Evolutionary conservation across 2,888 invertebrate species (phyloP), one percentile per base, ranked within the genome.

Genomic region (Dendrolimus pini): DNA sequence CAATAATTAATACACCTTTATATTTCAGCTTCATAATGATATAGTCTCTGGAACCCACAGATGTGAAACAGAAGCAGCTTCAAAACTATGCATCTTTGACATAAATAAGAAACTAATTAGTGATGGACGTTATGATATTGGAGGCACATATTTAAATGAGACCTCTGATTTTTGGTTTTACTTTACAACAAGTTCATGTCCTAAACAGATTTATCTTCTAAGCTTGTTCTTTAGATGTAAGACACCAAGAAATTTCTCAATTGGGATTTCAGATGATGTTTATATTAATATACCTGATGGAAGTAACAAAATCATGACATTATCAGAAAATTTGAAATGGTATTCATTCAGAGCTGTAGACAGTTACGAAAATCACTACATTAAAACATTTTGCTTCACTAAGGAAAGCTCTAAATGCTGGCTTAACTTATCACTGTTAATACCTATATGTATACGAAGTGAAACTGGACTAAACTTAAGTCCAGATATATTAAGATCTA

Each of bases 131-230:
- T 84, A 77, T 64, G 81, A 85, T 55, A 84, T 90, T 42, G 89
- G 89, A 42, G 89, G 88, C 41, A 82, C 83, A 42, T 83, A 82
- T 58, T 66, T 66, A 1, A 68, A 68, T 1, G 59, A 66, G 1
- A 69, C 71, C 7, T 67, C 85, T 9, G 85, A 88, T 6, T 66
- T 86, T 12, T 89, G 87, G 87, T 90, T 90, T 61, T 85, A 77
- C 58, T 82, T 65, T 41, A 74, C 77, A 52, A 80, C 82, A 2
- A 75, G 82, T 6, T 53, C 67, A 7, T 80, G 78, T 55, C 81
- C 80, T 7, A 80, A 78, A 9, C 59, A 70, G 52, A 82, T 76
- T 58, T 70, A 72, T 54, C 61, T 89, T 54, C 66, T 90, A 0
- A 88, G 80, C 62, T 62, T 90, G 57, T 89, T 86, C 75, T 80